These are phyloP conservation scores for Buceros bicornis DNA, from an alignment of 2,797 vertebrate genomes.

Conservation along the genomic window DNA sequence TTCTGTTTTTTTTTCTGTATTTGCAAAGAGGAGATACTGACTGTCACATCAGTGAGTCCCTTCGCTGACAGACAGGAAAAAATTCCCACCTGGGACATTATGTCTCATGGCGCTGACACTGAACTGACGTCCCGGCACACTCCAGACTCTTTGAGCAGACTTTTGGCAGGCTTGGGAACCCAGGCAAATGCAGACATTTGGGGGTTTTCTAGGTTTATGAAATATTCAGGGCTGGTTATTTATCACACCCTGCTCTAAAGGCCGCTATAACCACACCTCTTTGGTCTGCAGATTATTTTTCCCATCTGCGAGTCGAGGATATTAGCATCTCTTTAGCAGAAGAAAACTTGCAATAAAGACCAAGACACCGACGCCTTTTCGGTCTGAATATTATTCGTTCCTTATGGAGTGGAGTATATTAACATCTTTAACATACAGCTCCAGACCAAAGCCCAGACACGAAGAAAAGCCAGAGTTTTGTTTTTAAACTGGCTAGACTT, in stretches of 20 bases:
- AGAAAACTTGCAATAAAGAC: background rate
- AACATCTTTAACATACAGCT: background rate
- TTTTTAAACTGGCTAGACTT: slow-evolving; percentile 61
- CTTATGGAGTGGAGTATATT: background rate
- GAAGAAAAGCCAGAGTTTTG: slow-evolving; percentile 55
- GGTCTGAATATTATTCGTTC: background rate
- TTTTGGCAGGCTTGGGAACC: background rate
- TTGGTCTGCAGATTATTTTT: background rate
- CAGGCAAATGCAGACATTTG: background rate
- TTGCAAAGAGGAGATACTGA: background rate
- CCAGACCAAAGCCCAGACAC: slow-evolving; percentile 34
- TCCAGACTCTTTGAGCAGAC: background rate
- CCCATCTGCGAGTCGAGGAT: background rate
- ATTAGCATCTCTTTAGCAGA: background rate
- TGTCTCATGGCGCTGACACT: background rate
- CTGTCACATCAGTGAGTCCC: background rate
- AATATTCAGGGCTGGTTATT: background rate
- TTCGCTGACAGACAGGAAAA: background rate
- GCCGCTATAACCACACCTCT: background rate
- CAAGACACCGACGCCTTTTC: background rate
- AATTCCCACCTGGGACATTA: background rate
- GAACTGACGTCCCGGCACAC: background rate
- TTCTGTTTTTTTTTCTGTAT: background rate
- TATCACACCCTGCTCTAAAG: background rate
- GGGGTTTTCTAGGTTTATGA: background rate